Evolutionary conservation across 2,113 vertebrate genomes (phyloP), one percentile per base, ranked within the genome.

Genomic region (Cololabis saira): DNA sequence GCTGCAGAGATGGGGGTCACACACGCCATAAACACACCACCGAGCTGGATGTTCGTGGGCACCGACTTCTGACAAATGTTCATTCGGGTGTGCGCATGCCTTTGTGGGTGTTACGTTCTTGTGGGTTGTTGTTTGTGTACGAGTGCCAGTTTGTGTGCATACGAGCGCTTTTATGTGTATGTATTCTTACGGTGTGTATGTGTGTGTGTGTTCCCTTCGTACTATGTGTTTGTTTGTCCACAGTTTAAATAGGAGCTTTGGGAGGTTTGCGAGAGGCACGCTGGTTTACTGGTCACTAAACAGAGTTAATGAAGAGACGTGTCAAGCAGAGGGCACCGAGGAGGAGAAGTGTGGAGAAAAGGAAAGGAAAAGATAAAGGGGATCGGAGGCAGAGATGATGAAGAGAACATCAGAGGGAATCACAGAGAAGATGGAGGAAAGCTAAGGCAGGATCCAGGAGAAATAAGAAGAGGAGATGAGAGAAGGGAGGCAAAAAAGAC

Each of bases 281-380:
- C 55, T 74, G 76, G 70, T 84, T 84, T 81, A 83, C 77, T 85
- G 77, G 71, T 50, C 79, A 79, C 77, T 70, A 72, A 87, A 86
- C 67, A 74, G 54, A 80, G 58, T 55, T 74, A 83, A 87, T 81
- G 84, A 87, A 76, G 58, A 70, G 49, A 63, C 37, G 54, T 83
- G 80, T 90, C 75, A 86, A 61, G 1, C 18, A 43, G 73, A 81
- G 86, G 74, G 53, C 75, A 84, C 50, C 30, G 70, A 76, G 64
- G 52, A 72, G 15, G 44, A 15, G 43, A 55, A 13, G 41, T 24
- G n/a, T 56, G 42, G 51, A 56, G 24, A 47, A 24, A 3, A 40
- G 52, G 2, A 7, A 12, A 27, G 2, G 10, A 44, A 45, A 21
- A 2, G 2, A 5, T 14, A 14, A 13, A 2, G 12, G 2, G 27